Evolutionary conservation across 2,888 invertebrate genomes (phyloP), one percentile per base, ranked within the genome.

Genomic region (Drosophila rubida): DNA sequence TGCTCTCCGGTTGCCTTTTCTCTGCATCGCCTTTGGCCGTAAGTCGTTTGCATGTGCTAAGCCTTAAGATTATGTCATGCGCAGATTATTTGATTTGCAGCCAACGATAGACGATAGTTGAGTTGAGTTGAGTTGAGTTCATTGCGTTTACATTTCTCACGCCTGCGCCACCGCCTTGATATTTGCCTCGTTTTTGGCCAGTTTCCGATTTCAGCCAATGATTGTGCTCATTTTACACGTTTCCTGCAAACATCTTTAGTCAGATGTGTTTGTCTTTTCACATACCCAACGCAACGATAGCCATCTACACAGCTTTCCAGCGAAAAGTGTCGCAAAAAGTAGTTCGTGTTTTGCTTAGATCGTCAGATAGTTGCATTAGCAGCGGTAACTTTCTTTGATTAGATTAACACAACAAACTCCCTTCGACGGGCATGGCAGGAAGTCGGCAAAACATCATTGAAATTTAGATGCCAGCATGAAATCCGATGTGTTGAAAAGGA

Each of bases 111-210:
- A 57, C 59, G 68, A 64, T 25, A 22, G 32, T 55, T 37, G 35
- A 13, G 14, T 37, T 37, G 5, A 45, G 54, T 37, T 37, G 13
- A 45, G 45, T 14, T 46, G 23, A 45, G 60, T 63, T 44, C 68
- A 72, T 76, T 75, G 87, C 78, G 83, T 89, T 89, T 80, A 71
- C 72, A 83, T 76, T 85, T 87, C 85, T 87, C 87, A 89, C 86
- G 84, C 82, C 82, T 78, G 58, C 57, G 8, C 37, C 53, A 44
- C 13, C 30, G 30, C 32, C 32, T n/a, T 32, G 11, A 23, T 61
- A 14, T 44, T 22, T 37, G 30, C 42, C 42, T 22, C 27, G 13
- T 30, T 30, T 8, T 57, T 19, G 11, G 39, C 46, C 32, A 72
- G 82, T 81, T 76, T 82, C 81, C 66, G 82, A 82, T 82, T 82